A percentile compares a stretch with the other conserved stretches of the same genome.
Evolutionary conservation across 2,113 vertebrate species (phyloP).

Genomic region (Gallinago undulata): DNA sequence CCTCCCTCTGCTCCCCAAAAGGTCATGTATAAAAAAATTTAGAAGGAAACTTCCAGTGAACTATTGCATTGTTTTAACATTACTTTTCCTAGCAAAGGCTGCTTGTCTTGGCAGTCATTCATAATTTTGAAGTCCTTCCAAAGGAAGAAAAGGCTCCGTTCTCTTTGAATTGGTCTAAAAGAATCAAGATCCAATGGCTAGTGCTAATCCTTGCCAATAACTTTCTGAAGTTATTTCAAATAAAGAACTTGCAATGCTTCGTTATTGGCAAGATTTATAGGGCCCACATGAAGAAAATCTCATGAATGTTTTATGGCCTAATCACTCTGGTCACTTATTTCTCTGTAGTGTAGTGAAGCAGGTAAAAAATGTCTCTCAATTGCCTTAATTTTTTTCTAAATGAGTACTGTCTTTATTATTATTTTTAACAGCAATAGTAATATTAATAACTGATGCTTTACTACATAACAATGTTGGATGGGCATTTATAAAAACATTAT

Average conservation of each 20-base stretch:
- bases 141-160: neutral
- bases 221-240: neutral
- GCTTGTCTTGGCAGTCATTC: slow-evolving; percentile 15
- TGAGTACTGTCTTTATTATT: neutral
- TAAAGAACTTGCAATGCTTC: neutral
- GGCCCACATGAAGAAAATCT: neutral
- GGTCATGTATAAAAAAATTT: neutral
- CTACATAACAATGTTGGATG: neutral
- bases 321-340: neutral
- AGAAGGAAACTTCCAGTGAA: slow-evolving; percentile 50
- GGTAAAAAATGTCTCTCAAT: neutral
- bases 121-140: slow-evolving; percentile 34
- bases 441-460: neutral
- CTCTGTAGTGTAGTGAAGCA: neutral
- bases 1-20: neutral
- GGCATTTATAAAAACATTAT: neutral
- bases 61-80: slow-evolving; percentile 48
- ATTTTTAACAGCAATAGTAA: neutral
- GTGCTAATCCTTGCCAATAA: neutral
- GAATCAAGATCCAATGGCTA: neutral
- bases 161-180: slow-evolving; percentile 7
- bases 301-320: neutral
- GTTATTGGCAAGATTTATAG: neutral
- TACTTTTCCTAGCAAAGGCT: slow-evolving; percentile 64
- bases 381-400: neutral